These are phyloP conservation scores for Pollimyrus isidori DNA, from an alignment of 2,113 vertebrate species.

Conservation along the genomic window DNA sequence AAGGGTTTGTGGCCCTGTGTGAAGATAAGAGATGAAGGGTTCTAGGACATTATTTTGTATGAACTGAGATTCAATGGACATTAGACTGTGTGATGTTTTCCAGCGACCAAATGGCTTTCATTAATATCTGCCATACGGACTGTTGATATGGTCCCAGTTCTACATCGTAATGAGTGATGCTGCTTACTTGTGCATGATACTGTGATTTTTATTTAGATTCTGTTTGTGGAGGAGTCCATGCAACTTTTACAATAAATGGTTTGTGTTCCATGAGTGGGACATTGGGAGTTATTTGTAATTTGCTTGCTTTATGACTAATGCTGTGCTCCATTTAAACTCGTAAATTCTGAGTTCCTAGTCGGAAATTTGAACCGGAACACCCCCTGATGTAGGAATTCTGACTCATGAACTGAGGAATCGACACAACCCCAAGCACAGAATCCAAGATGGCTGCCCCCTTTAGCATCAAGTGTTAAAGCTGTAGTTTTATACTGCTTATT, in stretches of 20 bases:
- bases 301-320: background rate
- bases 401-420: too few relatives aligned
- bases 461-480: too few relatives aligned
- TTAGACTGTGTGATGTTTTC: background rate
- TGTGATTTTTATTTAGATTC: background rate
- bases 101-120: background rate
- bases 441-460: too few relatives aligned
- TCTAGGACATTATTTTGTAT: background rate
- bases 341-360: too few relatives aligned
- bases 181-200: background rate
- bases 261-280: constrained; percentile 5
- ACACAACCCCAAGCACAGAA: too few relatives aligned
- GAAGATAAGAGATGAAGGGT: background rate
- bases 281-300: background rate
- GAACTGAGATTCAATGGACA: background rate
- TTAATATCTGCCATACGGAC: background rate
- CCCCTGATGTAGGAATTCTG: too few relatives aligned
- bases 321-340: background rate
- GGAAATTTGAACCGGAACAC: too few relatives aligned
- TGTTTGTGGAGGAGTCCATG: background rate
- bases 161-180: background rate
- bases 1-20: background rate
- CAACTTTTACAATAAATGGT: constrained; percentile 10
- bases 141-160: background rate
- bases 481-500: too few relatives aligned